These are phyloP conservation scores for Amphimallon solstitiale DNA, from an alignment of 2,888 invertebrate species.

Conservation along the genomic window DNA sequence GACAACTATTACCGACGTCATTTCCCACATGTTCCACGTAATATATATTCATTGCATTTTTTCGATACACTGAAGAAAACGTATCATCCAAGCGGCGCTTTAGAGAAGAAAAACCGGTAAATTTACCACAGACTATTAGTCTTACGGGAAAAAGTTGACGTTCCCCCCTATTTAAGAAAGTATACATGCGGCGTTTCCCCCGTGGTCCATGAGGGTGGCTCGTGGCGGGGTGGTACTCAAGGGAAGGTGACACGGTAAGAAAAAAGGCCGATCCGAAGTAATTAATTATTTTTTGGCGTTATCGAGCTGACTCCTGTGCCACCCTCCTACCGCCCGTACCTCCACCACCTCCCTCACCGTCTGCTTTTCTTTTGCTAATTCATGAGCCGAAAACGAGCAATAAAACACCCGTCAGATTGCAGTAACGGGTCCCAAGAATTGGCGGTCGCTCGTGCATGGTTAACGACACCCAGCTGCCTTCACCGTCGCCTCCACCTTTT, in stretches of 20 bases:
- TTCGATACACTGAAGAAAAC: conserved; percentile 12
- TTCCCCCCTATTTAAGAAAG: conserved; percentile 27
- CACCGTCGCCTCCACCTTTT: conserved; percentile 29
- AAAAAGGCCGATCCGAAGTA: conserved; percentile 72
- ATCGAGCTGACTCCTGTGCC: conserved; percentile 63
- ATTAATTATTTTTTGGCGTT: conserved; percentile 79
- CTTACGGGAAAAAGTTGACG: conserved; percentile 36
- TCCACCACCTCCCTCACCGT: conserved; percentile 50
- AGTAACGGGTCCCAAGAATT: conserved; percentile 52
- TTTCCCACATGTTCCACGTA: neutral
- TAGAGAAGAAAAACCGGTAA: conserved; percentile 9
- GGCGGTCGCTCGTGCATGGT: conserved; percentile 58
- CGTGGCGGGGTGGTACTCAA: conserved; percentile 61
- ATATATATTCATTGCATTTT: conserved; percentile 7
- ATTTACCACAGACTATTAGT: conserved; percentile 38
- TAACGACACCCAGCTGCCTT: conserved; percentile 51
- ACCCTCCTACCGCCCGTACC: neutral
- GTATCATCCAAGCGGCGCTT: neutral
- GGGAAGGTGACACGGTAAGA: conserved; percentile 41
- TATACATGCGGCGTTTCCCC: conserved; percentile 4
- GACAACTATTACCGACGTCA: neutral
- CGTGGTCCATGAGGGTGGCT: conserved; percentile 55
- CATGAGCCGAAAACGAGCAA: conserved; percentile 70
- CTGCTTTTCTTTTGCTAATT: conserved; percentile 76
- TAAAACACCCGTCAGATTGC: conserved; percentile 58